Conservation (phyloP, 2,888 invertebrate genomes). For the Calameuta pallipes region DNA sequence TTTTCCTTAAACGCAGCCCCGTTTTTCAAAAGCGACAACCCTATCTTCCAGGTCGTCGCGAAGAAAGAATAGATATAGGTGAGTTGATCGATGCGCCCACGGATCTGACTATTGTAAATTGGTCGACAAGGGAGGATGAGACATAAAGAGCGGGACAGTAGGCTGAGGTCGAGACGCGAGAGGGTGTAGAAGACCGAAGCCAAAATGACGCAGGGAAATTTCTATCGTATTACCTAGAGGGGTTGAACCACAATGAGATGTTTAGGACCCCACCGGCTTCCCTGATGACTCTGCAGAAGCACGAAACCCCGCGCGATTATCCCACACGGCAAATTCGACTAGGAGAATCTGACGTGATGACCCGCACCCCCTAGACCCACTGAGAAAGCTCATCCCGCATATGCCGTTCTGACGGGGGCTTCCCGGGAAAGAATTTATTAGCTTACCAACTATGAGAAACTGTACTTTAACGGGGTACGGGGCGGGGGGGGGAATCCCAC, state of each 20-base stretch:
- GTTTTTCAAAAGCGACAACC: background rate
- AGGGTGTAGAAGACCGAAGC: background rate
- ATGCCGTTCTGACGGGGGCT: background rate
- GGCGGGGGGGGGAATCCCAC: too few relatives aligned
- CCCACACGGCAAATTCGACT: background rate
- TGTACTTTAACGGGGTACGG: background rate
- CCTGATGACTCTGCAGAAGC: conserved; percentile 1
- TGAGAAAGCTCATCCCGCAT: background rate
- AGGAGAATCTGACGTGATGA: background rate
- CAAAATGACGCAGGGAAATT: conserved; percentile 6
- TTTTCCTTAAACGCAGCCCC: background rate
- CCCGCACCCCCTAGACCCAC: background rate
- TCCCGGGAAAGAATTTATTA: background rate
- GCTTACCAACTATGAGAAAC: background rate
- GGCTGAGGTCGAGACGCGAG: background rate
- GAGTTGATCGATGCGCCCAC: background rate
- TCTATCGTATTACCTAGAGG: conserved; percentile 2
- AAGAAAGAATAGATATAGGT: background rate
- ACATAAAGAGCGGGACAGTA: background rate
- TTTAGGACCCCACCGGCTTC: background rate
- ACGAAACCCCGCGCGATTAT: background rate
- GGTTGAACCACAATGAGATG: conserved; percentile 4
- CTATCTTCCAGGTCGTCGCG: background rate
- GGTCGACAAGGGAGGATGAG: background rate
- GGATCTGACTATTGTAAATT: background rate